Percentiles rank a stretch among this genome's conserved stretches.
phyloP scores from a whole-genome alignment of 2,888 invertebrate species.

The Eupithecia centaureata region DNA sequence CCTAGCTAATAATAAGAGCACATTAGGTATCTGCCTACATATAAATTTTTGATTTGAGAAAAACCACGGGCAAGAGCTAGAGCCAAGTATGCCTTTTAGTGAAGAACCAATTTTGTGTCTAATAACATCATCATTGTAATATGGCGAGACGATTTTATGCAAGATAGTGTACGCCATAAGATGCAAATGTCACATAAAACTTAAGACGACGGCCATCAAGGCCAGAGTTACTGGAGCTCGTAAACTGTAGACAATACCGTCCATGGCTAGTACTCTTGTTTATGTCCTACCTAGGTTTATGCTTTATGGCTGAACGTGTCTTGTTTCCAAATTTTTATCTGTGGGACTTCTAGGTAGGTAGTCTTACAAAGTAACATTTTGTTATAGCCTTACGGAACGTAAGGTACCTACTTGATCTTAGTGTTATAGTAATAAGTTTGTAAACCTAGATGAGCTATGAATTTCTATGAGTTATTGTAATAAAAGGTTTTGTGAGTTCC shows the following conservation, averaged over 20 bases:
- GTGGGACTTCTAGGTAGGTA: background rate
- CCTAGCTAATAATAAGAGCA: too few species aligned
- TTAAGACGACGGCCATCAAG: constrained; percentile 23
- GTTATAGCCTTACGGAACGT: too few species aligned
- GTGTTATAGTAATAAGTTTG: background rate
- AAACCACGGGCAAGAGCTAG: too few species aligned
- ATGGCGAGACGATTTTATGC: background rate
- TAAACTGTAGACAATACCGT: constrained; percentile 46
- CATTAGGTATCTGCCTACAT: too few species aligned
- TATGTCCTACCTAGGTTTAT: constrained; percentile 20
- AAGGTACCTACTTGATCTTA: too few species aligned
- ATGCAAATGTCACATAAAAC: constrained; percentile 28
- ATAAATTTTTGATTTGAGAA: too few species aligned
- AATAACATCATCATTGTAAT: background rate
- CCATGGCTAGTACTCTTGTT: background rate
- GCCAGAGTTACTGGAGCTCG: constrained; percentile 45
- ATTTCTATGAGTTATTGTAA: too few species aligned
- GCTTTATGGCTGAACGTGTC: constrained; percentile 40
- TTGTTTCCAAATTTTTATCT: constrained; percentile 1
- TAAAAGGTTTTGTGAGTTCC: too few species aligned
- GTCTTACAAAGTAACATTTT: background rate
- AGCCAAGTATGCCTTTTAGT: too few species aligned
- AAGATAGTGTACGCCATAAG: constrained; percentile 9
- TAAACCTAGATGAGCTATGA: too few species aligned
- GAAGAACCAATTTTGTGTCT: background rate